These are phyloP conservation scores for Drosophila simulans DNA, from an alignment of 1,140 invertebrate genomes.

Conservation along the genomic window DNA sequence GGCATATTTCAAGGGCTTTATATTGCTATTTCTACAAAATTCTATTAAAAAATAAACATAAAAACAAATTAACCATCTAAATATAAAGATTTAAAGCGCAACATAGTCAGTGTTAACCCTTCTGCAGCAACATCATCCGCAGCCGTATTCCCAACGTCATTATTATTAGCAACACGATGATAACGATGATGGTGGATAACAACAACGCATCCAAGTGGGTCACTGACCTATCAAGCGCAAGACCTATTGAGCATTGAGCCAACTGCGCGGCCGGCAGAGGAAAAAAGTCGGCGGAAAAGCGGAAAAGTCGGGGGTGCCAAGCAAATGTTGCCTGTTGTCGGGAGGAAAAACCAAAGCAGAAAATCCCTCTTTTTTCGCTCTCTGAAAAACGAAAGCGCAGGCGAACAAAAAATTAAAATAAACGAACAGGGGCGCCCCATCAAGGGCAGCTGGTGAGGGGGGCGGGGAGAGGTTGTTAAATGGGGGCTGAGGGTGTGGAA, in stretches of 20 bases:
- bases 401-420: constrained; percentile 81
- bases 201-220: constrained; percentile 66
- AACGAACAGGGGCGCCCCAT: constrained; percentile 66
- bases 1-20: too few relatives aligned
- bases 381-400: constrained; percentile 56
- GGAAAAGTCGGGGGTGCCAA: constrained; percentile 41
- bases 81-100: background rate
- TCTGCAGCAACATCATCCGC: constrained; percentile 53
- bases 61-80: background rate
- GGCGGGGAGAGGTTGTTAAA: background rate
- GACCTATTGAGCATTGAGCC: constrained; percentile 71
- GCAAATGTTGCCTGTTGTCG: constrained; percentile 66
- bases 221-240: constrained; percentile 81
- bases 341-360: constrained; percentile 48
- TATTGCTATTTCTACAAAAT: background rate
- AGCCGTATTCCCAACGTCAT: constrained; percentile 8
- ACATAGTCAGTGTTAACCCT: constrained; percentile 17
- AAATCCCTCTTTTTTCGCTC: constrained; percentile 37
- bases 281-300: constrained; percentile 5
- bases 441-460: constrained; percentile 36
- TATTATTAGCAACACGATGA: constrained; percentile 18
- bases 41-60: background rate
- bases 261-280: constrained; percentile 31
- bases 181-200: constrained; percentile 16
- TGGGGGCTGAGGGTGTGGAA: background rate